phyloP scores from a whole-genome alignment of 2,888 invertebrate species.

The Lingula anatina region DNA sequence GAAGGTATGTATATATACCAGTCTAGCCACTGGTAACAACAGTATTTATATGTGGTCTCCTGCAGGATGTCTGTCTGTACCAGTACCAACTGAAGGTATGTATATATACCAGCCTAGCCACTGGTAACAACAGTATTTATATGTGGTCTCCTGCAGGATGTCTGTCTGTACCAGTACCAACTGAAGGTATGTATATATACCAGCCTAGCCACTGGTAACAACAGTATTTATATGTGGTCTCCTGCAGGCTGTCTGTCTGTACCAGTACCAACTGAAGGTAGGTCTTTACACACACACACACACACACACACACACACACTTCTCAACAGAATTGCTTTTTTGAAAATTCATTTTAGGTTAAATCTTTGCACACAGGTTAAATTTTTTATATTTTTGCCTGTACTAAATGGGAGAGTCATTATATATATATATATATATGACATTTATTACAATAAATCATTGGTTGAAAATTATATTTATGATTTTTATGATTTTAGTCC shows the following conservation, averaged over 20 bases:
- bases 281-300: too few species aligned
- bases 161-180: slow-evolving; percentile 46
- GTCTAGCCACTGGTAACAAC: slow-evolving; percentile 49
- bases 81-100: slow-evolving; percentile 44
- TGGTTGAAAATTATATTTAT: neutral
- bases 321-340: too few species aligned
- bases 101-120: too few species aligned
- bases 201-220: slow-evolving; percentile 49
- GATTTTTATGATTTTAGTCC: neutral
- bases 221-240: slow-evolving; percentile 54
- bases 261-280: slow-evolving; percentile 45
- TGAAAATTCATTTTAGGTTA: too few species aligned
- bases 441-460: neutral
- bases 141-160: slow-evolving; percentile 52
- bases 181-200: slow-evolving; percentile 35
- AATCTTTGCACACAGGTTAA: too few species aligned
- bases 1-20: slow-evolving; percentile 36
- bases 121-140: slow-evolving; percentile 50
- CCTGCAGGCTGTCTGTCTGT: slow-evolving; percentile 47
- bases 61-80: slow-evolving; percentile 45
- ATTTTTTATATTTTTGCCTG: too few species aligned
- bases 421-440: too few species aligned
- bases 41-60: slow-evolving; percentile 54
- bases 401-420: too few species aligned
- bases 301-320: too few species aligned